Percentiles rank a stretch among this genome's conserved stretches.
Evolutionary conservation across 2,888 invertebrate genomes (phyloP).

Genomic region (Harpalus rubripes): DNA sequence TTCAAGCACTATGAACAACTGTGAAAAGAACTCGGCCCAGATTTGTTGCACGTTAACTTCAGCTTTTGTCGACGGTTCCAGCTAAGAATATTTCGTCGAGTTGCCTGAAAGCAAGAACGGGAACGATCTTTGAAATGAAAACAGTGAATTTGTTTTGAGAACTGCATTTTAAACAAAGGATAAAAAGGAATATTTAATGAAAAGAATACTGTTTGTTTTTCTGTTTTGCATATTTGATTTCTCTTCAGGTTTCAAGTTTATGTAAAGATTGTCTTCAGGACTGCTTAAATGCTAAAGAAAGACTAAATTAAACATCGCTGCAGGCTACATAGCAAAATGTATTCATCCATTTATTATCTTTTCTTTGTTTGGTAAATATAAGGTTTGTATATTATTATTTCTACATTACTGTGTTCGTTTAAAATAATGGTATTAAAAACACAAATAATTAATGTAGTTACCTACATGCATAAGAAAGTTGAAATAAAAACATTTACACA

Average conservation of each 20-base stretch:
- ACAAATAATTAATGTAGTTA: too few species aligned
- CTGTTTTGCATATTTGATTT: slow-evolving; percentile 46
- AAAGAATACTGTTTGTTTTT: slow-evolving; percentile 36
- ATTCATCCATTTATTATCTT: neutral
- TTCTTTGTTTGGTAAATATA: neutral
- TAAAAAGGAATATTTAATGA: slow-evolving; percentile 53
- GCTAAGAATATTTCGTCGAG: slow-evolving; percentile 42
- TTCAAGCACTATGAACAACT: slow-evolving; percentile 10
- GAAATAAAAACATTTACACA: neutral
- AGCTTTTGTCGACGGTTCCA: slow-evolving; percentile 30
- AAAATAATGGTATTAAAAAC: too few species aligned
- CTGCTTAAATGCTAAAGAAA: neutral
- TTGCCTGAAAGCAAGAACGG: slow-evolving; percentile 42
- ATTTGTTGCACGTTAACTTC: slow-evolving; percentile 21
- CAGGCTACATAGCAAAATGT: neutral
- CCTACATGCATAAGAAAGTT: too few species aligned
- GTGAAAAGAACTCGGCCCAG: slow-evolving; percentile 8
- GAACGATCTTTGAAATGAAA: slow-evolving; percentile 48
- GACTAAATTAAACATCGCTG: neutral
- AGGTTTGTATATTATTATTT: neutral
- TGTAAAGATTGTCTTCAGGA: slow-evolving; percentile 14
- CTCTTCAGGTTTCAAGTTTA: slow-evolving; percentile 32
- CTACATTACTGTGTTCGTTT: too few species aligned
- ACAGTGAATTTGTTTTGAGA: slow-evolving; percentile 43
- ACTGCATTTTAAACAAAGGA: slow-evolving; percentile 46